Evolutionary conservation across 2,113 vertebrate species (phyloP).

Genomic region (Pyrgilauda ruficollis): DNA sequence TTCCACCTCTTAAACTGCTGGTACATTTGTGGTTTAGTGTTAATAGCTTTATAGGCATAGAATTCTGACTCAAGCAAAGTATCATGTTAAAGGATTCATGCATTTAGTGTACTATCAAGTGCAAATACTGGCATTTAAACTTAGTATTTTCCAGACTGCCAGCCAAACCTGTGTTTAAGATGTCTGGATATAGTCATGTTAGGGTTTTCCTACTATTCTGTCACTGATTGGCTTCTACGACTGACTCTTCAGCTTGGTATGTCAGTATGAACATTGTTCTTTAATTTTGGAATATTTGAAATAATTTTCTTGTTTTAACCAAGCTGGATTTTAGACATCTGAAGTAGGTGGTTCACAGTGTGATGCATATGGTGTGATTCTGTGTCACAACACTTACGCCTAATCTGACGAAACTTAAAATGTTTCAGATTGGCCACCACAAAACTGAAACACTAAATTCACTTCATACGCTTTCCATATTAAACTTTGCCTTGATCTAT

Average conservation of each 20-base stretch:
- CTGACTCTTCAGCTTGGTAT: background rate
- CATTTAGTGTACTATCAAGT: slow-evolving; percentile 47
- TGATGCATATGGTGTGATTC: background rate
- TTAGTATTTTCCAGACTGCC: background rate
- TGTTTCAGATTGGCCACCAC: background rate
- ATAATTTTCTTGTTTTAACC: background rate
- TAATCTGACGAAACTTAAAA: background rate
- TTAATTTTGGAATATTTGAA: background rate
- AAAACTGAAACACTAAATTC: background rate
- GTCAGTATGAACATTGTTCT: background rate
- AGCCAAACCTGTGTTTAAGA: background rate
- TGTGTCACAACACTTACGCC: background rate
- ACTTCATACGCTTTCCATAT: background rate
- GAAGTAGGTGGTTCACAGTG: background rate
- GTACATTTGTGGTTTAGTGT: slow-evolving; percentile 53
- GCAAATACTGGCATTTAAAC: slow-evolving; percentile 52
- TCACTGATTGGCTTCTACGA: background rate
- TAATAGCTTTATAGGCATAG: slow-evolving; percentile 52
- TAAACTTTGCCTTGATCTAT: background rate
- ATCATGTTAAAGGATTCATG: slow-evolving; percentile 60
- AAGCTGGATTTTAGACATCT: background rate
- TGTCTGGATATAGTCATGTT: background rate
- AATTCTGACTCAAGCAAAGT: slow-evolving; percentile 60
- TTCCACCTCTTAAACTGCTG: slow-evolving; percentile 56
- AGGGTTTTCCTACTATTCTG: background rate